Evolutionary conservation across 2,888 invertebrate species (phyloP).

Genomic region (Rhamnusium bicolor): DNA sequence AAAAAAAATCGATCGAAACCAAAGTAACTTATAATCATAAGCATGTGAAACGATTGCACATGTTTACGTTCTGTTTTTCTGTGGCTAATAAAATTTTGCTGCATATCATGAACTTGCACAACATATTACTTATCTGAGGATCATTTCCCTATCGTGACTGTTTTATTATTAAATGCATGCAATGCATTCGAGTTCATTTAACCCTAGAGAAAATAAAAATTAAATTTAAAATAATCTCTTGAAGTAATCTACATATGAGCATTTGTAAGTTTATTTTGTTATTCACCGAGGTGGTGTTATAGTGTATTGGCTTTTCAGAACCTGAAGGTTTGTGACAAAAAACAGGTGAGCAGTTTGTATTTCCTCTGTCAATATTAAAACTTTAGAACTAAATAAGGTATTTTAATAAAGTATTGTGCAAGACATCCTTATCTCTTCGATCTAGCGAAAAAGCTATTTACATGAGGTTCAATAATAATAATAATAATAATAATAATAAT

Average conservation of each 20-base stretch:
- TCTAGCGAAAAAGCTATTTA: no score
- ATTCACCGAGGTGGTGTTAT: not conserved
- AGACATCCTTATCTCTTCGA: no score
- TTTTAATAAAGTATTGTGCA: no score
- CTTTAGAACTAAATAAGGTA: no score
- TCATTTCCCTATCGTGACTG: not conserved
- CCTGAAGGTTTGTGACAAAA: not conserved
- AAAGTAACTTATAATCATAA: not conserved
- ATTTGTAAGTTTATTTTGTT: not conserved
- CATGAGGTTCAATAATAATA: no score
- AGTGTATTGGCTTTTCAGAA: not conserved
- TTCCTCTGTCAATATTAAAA: no score
- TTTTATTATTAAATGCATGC: slow-evolving; percentile 19
- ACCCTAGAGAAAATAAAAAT: slow-evolving; percentile 15
- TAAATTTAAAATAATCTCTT: slow-evolving; percentile 19
- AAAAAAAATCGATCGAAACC: not conserved
- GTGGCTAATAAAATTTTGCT: not conserved
- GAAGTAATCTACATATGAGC: slow-evolving; percentile 7
- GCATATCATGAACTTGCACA: slow-evolving; percentile 2
- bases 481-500: no score
- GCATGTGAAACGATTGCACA: not conserved
- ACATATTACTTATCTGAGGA: not conserved
- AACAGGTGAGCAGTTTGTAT: not conserved
- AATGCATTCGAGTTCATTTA: slow-evolving; percentile 28
- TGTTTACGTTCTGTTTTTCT: not conserved